A percentile compares a stretch with the other conserved stretches of the same genome.
These are phyloP conservation scores for Rhegmatorhina hoffmannsi DNA, from an alignment of 2,113 vertebrate species.

Conservation along the genomic window DNA sequence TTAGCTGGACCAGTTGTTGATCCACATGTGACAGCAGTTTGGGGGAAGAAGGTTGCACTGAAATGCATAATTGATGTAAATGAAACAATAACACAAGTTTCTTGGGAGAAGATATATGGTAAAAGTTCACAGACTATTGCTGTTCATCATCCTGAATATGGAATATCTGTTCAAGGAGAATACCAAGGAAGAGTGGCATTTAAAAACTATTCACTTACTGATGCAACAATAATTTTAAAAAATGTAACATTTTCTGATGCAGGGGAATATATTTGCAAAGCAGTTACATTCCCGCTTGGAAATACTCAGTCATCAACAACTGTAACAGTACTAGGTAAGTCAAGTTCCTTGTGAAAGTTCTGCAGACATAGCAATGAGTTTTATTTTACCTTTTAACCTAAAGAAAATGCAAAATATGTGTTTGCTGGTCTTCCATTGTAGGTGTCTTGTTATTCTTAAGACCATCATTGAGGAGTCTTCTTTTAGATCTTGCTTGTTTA, in stretches of 20 bases:
- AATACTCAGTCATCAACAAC: conserved; percentile 87
- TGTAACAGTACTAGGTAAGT: conserved; percentile 91
- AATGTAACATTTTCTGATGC: conserved; percentile 88
- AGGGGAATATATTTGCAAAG: conserved; percentile 93
- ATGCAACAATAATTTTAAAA: conserved; percentile 88
- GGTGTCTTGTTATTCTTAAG: background rate
- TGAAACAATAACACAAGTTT: conserved; percentile 91
- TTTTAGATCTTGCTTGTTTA: background rate
- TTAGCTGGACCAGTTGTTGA: conserved; percentile 89
- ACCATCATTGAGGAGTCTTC: background rate
- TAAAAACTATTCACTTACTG: conserved; percentile 85
- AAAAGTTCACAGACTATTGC: conserved; percentile 87
- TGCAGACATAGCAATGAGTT: background rate
- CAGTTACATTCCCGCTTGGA: conserved; percentile 93
- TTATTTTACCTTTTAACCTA: background rate
- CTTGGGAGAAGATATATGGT: conserved; percentile 89
- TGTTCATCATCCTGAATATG: conserved; percentile 90
- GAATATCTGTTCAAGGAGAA: conserved; percentile 85
- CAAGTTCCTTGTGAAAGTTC: background rate
- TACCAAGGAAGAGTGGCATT: conserved; percentile 87
- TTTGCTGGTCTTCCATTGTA: background rate
- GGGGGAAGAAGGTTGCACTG: conserved; percentile 92
- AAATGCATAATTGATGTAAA: conserved; percentile 90
- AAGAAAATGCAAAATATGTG: background rate
- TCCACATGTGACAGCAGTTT: conserved; percentile 85